Percentiles rank a stretch among this genome's conserved stretches.
Evolutionary conservation across 1,140 invertebrate species (phyloP).

Genomic region (Paralvinella palmiformis): DNA sequence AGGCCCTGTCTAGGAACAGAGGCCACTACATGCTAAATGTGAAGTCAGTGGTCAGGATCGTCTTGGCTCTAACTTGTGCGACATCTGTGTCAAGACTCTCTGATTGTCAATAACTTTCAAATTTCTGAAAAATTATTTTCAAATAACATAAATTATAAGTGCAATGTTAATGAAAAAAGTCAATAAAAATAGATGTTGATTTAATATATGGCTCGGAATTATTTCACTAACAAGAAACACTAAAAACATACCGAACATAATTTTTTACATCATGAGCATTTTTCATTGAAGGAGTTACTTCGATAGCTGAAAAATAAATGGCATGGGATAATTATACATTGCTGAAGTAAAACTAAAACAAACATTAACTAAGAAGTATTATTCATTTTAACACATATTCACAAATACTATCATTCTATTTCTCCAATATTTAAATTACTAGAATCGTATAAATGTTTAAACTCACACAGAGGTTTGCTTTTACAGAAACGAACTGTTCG

Average conservation of each 20-base stretch:
- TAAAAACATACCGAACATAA: constrained; percentile 27
- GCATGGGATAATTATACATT: background rate
- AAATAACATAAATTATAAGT: background rate
- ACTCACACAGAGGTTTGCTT: constrained; percentile 63
- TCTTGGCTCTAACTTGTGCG: constrained; percentile 55
- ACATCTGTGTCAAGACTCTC: constrained; percentile 65
- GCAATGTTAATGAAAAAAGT: no score
- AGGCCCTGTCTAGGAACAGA: no score
- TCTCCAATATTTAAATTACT: constrained; percentile 13
- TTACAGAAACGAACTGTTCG: constrained; percentile 70
- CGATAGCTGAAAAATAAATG: constrained; percentile 32
- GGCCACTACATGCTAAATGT: no score
- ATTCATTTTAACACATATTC: constrained; percentile 16
- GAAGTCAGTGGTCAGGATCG: constrained; percentile 18
- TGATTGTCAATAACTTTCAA: constrained; percentile 74
- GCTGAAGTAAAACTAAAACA: constrained; percentile 8
- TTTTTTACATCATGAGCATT: constrained; percentile 30
- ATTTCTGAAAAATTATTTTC: constrained; percentile 43
- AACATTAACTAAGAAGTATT: background rate
- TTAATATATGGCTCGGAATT: background rate
- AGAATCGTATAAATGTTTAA: constrained; percentile 12
- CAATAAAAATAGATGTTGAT: background rate
- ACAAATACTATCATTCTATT: constrained; percentile 12
- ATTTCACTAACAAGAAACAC: background rate
- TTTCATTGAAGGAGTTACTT: constrained; percentile 31